Conservation (phyloP, 2,797 vertebrate genomes). For the Rachycentron canadum region DNA sequence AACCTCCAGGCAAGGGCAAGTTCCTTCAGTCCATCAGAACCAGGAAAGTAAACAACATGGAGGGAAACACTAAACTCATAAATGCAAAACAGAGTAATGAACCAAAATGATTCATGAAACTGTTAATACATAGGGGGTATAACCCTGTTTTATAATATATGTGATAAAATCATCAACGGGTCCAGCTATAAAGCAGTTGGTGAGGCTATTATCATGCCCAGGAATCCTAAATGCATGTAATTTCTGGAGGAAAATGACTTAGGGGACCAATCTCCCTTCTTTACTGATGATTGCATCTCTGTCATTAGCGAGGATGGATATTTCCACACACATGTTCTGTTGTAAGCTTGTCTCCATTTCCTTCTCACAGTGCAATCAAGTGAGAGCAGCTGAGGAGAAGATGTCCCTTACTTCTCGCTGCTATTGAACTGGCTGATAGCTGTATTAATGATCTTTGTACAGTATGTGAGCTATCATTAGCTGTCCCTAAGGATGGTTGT, state of each 20-base stretch:
- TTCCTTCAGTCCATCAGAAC: conserved; percentile 53
- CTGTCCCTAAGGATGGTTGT: conserved; percentile 45
- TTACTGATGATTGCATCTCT: conserved; percentile 74
- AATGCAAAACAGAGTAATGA: conserved; percentile 23
- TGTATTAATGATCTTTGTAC: conserved; percentile 63
- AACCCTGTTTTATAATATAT: conserved; percentile 37
- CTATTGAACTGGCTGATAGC: conserved; percentile 59
- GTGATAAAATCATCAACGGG: conserved; percentile 65
- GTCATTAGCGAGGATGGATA: conserved; percentile 67
- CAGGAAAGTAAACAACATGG: conserved; percentile 50
- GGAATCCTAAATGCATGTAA: conserved; percentile 69
- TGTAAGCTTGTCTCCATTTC: conserved; percentile 46
- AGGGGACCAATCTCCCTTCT: conserved; percentile 58
- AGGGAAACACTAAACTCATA: conserved; percentile 14
- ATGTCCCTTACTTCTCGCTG: conserved; percentile 25
- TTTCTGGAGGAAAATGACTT: conserved; percentile 70
- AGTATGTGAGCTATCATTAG: conserved; percentile 66
- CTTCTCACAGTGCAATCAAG: conserved; percentile 38
- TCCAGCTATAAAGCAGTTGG: conserved; percentile 67
- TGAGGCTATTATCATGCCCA: conserved; percentile 60
- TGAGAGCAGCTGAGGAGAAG: conserved; percentile 32
- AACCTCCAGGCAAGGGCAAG: conserved; percentile 57
- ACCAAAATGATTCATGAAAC: conserved; percentile 44
- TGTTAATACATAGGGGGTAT: conserved; percentile 24
- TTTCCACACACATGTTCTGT: conserved; percentile 43